Conservation (phyloP, 2,113 vertebrate genomes). For the Caretta caretta region DNA sequence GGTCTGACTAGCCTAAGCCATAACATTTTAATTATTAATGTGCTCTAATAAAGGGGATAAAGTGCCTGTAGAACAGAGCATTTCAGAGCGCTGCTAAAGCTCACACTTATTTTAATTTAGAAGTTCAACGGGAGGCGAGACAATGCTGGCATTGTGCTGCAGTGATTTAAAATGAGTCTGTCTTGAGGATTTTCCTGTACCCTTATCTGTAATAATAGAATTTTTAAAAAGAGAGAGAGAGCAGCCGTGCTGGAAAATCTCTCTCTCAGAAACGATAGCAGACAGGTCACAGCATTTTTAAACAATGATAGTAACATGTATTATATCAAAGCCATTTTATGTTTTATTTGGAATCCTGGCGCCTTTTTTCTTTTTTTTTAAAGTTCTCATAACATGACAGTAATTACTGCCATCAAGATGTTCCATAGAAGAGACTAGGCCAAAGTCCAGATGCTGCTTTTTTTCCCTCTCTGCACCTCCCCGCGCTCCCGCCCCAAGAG, state of each 20-base stretch:
- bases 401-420: slow-evolving; percentile 98
- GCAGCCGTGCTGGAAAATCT: slow-evolving; percentile 83
- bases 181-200: slow-evolving; percentile 80
- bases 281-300: slow-evolving; percentile 92
- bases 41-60: slow-evolving; percentile 74
- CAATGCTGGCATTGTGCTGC: slow-evolving; percentile 80
- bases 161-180: slow-evolving; percentile 80
- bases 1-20: slow-evolving; percentile 64
- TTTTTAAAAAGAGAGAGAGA: slow-evolving; percentile 66
- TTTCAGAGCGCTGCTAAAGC: slow-evolving; percentile 77
- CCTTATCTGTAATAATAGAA: slow-evolving; percentile 85
- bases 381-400: slow-evolving; percentile 93
- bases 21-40: slow-evolving; percentile 78
- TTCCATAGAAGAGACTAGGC: slow-evolving; percentile 87
- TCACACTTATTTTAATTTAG: slow-evolving; percentile 81
- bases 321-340: slow-evolving; percentile 97
- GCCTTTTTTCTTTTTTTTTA: slow-evolving; percentile 86
- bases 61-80: slow-evolving; percentile 70
- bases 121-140: slow-evolving; percentile 77
- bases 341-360: slow-evolving; percentile 98
- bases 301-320: slow-evolving; percentile 95
- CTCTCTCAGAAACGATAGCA: slow-evolving; percentile 88
- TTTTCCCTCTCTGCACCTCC: slow-evolving; percentile 74
- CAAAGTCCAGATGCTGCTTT: slow-evolving; percentile 85
- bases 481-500: slow-evolving; percentile 63